These are phyloP conservation scores for Elysia crispata DNA, from an alignment of 2,888 invertebrate species.

Conservation along the genomic window DNA sequence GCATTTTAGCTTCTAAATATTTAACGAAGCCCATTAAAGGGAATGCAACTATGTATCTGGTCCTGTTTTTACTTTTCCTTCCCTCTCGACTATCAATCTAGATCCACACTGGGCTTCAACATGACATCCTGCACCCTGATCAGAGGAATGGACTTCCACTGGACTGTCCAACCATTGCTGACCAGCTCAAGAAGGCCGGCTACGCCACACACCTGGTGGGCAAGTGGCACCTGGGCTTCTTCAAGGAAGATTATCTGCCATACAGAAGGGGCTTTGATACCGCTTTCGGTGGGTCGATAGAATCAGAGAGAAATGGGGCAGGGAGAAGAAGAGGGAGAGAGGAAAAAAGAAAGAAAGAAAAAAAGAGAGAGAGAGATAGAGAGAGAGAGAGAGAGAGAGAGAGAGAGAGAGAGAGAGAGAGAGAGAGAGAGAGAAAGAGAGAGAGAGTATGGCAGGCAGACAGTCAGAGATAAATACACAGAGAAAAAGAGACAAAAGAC, in stretches of 20 bases:
- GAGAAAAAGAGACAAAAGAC: too few species aligned
- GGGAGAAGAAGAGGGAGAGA: too few species aligned
- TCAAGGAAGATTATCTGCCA: slow-evolving; percentile 77
- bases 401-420: background rate
- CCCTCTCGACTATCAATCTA: too few species aligned
- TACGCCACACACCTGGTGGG: slow-evolving; percentile 75
- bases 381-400: too few species aligned
- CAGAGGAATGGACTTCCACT: slow-evolving; percentile 71
- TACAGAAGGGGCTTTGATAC: slow-evolving; percentile 79
- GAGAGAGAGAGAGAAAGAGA: background rate
- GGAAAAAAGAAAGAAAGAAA: too few species aligned
- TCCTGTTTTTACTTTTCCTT: too few species aligned
- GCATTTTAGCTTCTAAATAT: too few species aligned
- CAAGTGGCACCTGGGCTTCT: slow-evolving; percentile 79
- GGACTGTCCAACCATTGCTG: slow-evolving; percentile 69
- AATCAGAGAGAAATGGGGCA: too few species aligned
- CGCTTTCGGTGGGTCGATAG: slow-evolving; percentile 75
- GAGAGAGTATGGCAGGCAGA: background rate
- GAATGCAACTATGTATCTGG: too few species aligned
- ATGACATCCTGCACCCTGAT: slow-evolving; percentile 68
- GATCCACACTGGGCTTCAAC: slow-evolving; percentile 72
- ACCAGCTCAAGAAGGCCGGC: slow-evolving; percentile 70
- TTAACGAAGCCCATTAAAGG: too few species aligned
- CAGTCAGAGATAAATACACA: too few species aligned
- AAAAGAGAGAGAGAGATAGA: too few species aligned